phyloP scores from a whole-genome alignment of 2,113 vertebrate genomes.

The Tychaedon coryphoeus region DNA sequence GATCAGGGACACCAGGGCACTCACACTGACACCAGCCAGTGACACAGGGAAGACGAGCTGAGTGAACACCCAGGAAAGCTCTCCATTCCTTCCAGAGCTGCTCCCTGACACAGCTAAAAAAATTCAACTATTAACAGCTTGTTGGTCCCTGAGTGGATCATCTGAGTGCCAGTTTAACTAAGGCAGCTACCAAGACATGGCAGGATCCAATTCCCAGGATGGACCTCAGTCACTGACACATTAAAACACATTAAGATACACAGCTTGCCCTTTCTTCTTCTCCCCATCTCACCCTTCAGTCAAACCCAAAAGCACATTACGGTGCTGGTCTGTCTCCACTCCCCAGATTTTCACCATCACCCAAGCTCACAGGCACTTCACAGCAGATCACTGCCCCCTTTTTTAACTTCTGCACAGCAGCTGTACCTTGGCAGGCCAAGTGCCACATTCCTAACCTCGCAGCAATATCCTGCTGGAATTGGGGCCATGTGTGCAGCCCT shows the following conservation, averaged over 20 bases:
- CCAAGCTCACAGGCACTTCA: background rate
- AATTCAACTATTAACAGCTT: background rate
- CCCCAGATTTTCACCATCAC: background rate
- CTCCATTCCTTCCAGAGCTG: background rate
- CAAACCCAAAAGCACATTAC: background rate
- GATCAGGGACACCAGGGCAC: background rate
- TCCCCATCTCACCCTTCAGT: background rate
- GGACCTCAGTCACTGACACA: background rate
- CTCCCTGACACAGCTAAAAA: background rate
- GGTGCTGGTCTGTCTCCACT: background rate
- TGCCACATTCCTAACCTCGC: background rate
- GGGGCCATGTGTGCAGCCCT: background rate
- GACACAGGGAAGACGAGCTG: background rate
- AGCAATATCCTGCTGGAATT: conserved; percentile 40
- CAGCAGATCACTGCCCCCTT: background rate
- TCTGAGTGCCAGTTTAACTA: background rate
- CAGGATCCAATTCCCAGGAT: background rate
- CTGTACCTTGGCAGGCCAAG: background rate
- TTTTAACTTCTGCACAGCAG: background rate
- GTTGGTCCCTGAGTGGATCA: background rate
- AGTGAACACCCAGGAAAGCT: background rate
- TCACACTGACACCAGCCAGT: background rate
- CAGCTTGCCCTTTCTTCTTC: too few relatives aligned
- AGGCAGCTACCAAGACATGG: background rate
- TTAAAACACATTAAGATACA: background rate